Base-by-base conservation (phyloP, 2,888 invertebrate genomes). In the Chaitophorus viminalis region DNA sequence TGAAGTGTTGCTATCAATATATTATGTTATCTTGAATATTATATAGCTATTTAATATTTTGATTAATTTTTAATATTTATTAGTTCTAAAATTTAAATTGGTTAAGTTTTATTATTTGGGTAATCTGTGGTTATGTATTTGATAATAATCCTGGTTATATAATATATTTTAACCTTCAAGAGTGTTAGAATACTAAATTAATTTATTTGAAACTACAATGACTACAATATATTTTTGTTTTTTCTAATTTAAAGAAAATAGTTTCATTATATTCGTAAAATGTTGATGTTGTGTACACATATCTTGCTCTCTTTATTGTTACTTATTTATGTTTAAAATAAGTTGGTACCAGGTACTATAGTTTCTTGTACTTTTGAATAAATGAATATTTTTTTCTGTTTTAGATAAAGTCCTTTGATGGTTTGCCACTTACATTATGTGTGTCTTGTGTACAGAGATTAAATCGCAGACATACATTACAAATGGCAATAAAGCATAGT, bases 371-470 rank as follows among this genome's bases (percentile, higher is more conserved):
- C 25, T 68, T 68, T 68, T n/a, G 29, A 29, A 29, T 68, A n/a
- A 9, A n/a, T 68, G 11, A 68, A 82, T 89, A 68, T 84, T 83
- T 89, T 77, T 36, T 86, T 86, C 25, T 87, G 60, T 90, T 90
- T 79, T 90, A 92, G 92, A 91, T 92, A 77, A 91, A 92, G 89
- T 90, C 91, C 68, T 91, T 92, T 89, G 92, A 92, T 90, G 92
- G 92, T 65, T 90, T 93, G 88, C 93, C 93, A 88, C 92, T 92
- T 90, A 93, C 93, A 46, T 93, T 93, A 78, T 94, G 94, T 90
- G 91, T 93, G 89, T 92, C 92, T 89, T 94, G 94, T 90, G 93
- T 93, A 89, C 92, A 92, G 89, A 91, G 93, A 90, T 90, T 94
- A 90, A 93, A 93, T 81, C 87, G 87, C 39, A 87, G 87, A 31